Conservation (phyloP, 2,113 vertebrate species). For the Micronycteris hirsuta region DNA sequence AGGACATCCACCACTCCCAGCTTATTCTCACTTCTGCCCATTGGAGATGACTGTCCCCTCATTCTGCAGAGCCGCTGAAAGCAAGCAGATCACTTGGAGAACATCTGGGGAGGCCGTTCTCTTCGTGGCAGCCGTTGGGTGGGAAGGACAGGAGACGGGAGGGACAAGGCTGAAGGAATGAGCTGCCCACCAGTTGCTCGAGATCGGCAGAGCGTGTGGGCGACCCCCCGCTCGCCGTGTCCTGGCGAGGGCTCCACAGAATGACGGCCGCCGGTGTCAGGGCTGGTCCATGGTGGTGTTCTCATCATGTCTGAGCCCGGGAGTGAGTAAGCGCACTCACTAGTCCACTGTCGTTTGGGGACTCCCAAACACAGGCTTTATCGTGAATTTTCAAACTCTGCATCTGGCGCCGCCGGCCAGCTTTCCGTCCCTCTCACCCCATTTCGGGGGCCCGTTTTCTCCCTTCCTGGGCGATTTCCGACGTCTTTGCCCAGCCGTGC, state of each 20-base stretch:
- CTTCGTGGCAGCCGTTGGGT: background rate
- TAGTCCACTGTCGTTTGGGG: background rate
- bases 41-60: background rate
- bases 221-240: background rate
- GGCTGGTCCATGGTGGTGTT: too few species aligned
- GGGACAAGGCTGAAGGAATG: background rate
- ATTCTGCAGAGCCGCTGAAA: background rate
- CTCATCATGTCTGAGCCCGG: background rate
- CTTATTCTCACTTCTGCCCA: background rate
- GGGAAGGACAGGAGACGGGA: background rate
- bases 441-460: background rate
- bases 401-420: background rate
- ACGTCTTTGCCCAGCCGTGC: background rate
- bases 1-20: background rate
- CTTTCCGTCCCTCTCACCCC: background rate
- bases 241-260: background rate
- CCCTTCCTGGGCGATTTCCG: background rate
- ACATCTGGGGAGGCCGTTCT: background rate
- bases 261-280: too few species aligned
- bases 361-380: background rate
- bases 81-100: accelerated
- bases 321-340: background rate
- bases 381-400: background rate
- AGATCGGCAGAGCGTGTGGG: background rate
- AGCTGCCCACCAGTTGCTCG: accelerated